Evolutionary conservation across 2,113 vertebrate species (phyloP).

Genomic region (Amphiprion percula): DNA sequence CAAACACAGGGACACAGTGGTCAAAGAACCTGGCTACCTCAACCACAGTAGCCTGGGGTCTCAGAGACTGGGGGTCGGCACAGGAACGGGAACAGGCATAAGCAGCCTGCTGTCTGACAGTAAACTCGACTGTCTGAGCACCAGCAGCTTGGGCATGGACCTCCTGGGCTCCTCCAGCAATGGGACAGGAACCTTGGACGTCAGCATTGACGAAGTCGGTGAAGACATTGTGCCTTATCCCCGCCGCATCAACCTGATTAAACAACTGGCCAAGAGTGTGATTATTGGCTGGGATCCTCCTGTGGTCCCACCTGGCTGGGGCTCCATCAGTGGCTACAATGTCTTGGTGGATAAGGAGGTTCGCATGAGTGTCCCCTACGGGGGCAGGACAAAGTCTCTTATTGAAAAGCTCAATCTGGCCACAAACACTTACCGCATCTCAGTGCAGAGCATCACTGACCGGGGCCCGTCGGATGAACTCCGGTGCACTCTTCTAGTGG

Average conservation of each 20-base stretch:
- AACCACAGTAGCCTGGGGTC: constrained; percentile 85
- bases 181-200: constrained; percentile 88
- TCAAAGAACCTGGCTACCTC: constrained; percentile 89
- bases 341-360: constrained; percentile 94
- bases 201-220: constrained; percentile 92
- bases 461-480: constrained; percentile 92
- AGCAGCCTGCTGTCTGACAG: constrained; percentile 82
- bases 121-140: constrained; percentile 80
- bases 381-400: constrained; percentile 93
- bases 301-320: constrained; percentile 92
- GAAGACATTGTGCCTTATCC: constrained; percentile 99
- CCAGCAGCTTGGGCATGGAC: constrained; percentile 84
- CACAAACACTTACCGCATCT: constrained; percentile 91
- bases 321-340: constrained; percentile 92
- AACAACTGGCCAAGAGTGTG: constrained; percentile 98
- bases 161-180: constrained; percentile 84
- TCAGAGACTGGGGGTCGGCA: constrained; percentile 68
- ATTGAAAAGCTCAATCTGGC: constrained; percentile 95
- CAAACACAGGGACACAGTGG: constrained; percentile 77
- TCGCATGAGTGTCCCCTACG: constrained; percentile 90
- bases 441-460: constrained; percentile 92
- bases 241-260: constrained; percentile 96
- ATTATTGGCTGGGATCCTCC: constrained; percentile 98
- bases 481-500: constrained; percentile 94
- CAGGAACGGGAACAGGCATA: constrained; percentile 69